Base-by-base conservation (phyloP, 1,140 invertebrate genomes). In the Drosophila jambulina region DNA sequence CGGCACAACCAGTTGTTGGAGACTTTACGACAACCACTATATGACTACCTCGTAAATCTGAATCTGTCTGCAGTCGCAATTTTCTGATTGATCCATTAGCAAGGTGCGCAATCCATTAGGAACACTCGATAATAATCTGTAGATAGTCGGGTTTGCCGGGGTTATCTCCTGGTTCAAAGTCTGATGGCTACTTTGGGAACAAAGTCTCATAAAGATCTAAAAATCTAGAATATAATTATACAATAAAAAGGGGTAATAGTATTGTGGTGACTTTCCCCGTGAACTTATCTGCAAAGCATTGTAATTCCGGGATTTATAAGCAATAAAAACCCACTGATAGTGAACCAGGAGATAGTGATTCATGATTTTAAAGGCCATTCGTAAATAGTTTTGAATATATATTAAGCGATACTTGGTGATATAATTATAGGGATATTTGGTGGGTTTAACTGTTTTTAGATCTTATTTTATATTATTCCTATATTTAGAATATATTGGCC, bases 11-110 rank as follows among this genome's bases (percentile, higher is more conserved):
- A 46, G 38, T 43, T 40, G 23, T 19, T 19, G 38, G 38, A n/a
- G 32, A 34, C 34, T 69, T 48, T 69, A 27, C 67, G 48, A 13
- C 19, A 17, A 13, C 13, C 36, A 42, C 19, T 59, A 60, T 60
- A 77, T 77, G 75, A 53, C 57, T 76, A 42, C 40, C 56, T 70
- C 58, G 75, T 78, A 78, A 78, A 78, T 78, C 75, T 77, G 62
- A 32, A 77, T 77, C 75, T 74, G 63, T 70, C 75, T 78, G 75
- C 34, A 38, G 25, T 25, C 25, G 51, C 75, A 59, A 46, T 38
- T 75, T 75, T 75, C 38, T 48, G 61, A 64, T 77, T 77, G 53
- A 77, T 67, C 46, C 46, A 67, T 67, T 75, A 67, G 23, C 54
- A 40, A 21, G 49, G 40, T 29, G 6, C 38, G 62, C 57, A 25